Conservation (phyloP, 2,888 invertebrate species). For the Phlogophora meticulosa region DNA sequence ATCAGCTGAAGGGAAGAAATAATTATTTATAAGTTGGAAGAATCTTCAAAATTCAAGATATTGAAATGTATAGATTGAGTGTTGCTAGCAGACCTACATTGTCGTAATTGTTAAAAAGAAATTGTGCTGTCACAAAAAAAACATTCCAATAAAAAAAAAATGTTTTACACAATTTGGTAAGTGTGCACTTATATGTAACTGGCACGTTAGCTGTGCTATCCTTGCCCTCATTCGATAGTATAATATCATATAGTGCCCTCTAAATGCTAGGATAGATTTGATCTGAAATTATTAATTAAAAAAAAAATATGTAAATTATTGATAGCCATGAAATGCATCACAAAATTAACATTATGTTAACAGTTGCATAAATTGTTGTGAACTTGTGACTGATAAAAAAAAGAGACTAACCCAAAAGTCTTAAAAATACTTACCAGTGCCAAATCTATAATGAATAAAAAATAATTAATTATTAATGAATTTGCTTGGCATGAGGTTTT, state of each 20-base stretch:
- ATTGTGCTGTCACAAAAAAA: constrained; percentile 13
- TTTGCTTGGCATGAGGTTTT: constrained; percentile 49
- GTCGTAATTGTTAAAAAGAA: background rate
- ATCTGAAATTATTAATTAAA: constrained; percentile 27
- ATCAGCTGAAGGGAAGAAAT: constrained; percentile 82
- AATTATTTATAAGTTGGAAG: constrained; percentile 62
- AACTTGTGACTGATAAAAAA: constrained; percentile 36
- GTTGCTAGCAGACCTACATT: constrained; percentile 16
- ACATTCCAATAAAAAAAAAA: constrained; percentile 41
- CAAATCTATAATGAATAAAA: constrained; percentile 58
- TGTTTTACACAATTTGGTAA: constrained; percentile 21
- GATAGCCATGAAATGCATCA: constrained; percentile 40
- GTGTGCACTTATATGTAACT: background rate
- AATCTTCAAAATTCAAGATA: constrained; percentile 30
- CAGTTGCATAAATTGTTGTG: constrained; percentile 37
- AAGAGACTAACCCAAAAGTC: constrained; percentile 26
- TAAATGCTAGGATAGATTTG: constrained; percentile 10
- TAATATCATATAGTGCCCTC: constrained; percentile 25
- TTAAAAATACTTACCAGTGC: constrained; percentile 59
- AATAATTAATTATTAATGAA: constrained; percentile 47
- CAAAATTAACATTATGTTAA: constrained; percentile 31
- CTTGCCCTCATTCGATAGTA: constrained; percentile 14
- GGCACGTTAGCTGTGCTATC: constrained; percentile 20
- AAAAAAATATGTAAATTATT: constrained; percentile 6
- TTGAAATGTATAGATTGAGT: constrained; percentile 27